Percentiles rank a stretch among this genome's conserved stretches.
Conservation (phyloP, 1,140 invertebrate species). For the Drosophila nikananu region DNA sequence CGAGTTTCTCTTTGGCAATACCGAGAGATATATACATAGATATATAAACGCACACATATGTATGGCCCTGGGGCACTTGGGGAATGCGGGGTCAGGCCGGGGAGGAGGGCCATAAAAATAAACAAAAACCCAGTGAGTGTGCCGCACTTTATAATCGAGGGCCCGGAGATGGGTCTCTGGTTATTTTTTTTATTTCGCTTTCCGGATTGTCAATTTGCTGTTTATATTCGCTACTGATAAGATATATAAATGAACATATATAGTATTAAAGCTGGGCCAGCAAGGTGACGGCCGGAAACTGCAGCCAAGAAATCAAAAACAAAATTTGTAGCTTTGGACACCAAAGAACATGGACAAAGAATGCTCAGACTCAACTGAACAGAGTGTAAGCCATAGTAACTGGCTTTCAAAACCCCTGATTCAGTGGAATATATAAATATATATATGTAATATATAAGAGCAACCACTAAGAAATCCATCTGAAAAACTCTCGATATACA, state of each 20-base stretch:
- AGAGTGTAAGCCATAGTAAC: not conserved
- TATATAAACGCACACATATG: not conserved
- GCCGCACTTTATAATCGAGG: slow-evolving; percentile 12
- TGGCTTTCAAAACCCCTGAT: not conserved
- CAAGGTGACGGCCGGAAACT: slow-evolving; percentile 16
- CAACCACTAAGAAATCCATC: not conserved
- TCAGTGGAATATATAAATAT: not conserved
- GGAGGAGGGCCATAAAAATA: slow-evolving; percentile 1
- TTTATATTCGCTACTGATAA: slow-evolving; percentile 19
- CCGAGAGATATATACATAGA: not conserved
- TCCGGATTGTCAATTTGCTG: slow-evolving; percentile 20
- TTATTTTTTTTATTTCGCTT: not conserved
- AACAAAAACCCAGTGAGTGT: slow-evolving; percentile 20
- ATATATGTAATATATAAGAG: no score
- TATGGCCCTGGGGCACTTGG: not conserved
- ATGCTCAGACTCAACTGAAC: not conserved
- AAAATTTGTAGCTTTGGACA: not conserved
- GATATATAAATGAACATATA: slow-evolving; percentile 8
- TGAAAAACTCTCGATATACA: not conserved
- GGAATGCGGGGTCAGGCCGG: slow-evolving; percentile 14
- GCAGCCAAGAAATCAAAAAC: slow-evolving; percentile 19
- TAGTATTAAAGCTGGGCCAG: not conserved
- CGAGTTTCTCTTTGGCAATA: slow-evolving; percentile 37
- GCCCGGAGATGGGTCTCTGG: slow-evolving; percentile 12
- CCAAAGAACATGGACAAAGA: not conserved